Conservation (phyloP, 2,113 vertebrate genomes). For the Tetrax tetrax region DNA sequence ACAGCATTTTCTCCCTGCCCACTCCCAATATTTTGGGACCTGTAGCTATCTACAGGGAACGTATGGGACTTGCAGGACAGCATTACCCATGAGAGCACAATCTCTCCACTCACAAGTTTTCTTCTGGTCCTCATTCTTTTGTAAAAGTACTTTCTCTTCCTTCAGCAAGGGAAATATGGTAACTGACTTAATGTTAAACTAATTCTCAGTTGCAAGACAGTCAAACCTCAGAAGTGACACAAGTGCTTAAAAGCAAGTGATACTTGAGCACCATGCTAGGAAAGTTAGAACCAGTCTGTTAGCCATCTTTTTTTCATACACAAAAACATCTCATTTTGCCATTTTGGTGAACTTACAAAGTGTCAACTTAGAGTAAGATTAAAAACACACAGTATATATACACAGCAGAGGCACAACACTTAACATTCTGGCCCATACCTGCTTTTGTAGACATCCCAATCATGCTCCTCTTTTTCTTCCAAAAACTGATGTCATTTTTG, state of each 20-base stretch:
- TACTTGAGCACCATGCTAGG: neutral
- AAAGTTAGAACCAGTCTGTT: neutral
- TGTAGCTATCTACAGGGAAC: neutral
- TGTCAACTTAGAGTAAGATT: neutral
- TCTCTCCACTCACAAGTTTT: neutral
- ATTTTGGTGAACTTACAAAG: neutral
- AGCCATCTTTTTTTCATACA: neutral
- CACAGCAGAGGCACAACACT: fast-evolving
- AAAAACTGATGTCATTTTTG: constrained; percentile 99
- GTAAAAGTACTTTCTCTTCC: neutral
- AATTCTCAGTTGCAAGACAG: neutral
- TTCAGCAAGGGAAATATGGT: neutral
- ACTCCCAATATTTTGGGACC: neutral
- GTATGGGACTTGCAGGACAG: neutral
- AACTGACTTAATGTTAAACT: neutral
- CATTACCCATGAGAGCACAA: neutral
- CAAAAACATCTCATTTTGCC: neutral
- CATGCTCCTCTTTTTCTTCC: constrained; percentile 98
- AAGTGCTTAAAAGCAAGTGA: neutral
- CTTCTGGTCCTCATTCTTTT: neutral
- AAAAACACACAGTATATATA: neutral
- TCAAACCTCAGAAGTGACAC: neutral
- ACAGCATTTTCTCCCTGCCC: neutral
- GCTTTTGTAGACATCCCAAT: constrained; percentile 98
- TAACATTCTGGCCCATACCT: constrained; percentile 72